Evolutionary conservation across 2,113 vertebrate genomes (phyloP), one percentile per base, ranked within the genome.

Genomic region (Scatophagus argus): DNA sequence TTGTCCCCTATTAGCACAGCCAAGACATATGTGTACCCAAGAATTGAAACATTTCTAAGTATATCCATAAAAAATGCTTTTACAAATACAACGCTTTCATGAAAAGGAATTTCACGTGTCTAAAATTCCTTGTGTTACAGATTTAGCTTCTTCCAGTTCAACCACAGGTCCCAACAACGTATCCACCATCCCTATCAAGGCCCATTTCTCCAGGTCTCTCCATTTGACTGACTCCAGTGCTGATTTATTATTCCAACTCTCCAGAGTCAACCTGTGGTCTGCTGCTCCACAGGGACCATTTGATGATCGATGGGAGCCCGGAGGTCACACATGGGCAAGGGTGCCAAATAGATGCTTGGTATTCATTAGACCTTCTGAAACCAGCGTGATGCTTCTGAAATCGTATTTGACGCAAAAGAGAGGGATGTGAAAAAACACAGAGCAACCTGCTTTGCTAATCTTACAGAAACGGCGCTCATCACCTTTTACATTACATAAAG

Each of bases 261-360:
- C 77, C 25, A 17, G 62, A 61, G 51, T 84, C 84, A 60, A 73
- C 70, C 71, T 39, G 74, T 79, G 74, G 54, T 79, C 32, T 11
- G 63, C 31, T 55, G 75, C 75, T 74, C 86, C 16, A 7, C 23
- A 27, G 79, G 83, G 79, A 80, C 64, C 51, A 51, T 77, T 59
- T 64, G 74, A 60, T 84, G 81, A 90, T 86, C 71, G 65, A 88
- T 88, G 72, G 74, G 32, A 60, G 67, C 83, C 78, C 19, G 17
- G 81, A 68, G 86, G 86, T 86, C 78, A 82, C 72, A 31, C 52
- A 8, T n/a, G 44, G 71, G 49, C 71, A 54, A n/a, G 49, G 25
- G 55, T 67, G 43, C 74, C 67, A 71, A 77, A 59, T 58, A 84
- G 74, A 54, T 69, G 62, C n/a, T 90, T 88, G 38, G 60, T 74